Evolutionary conservation across 2,797 vertebrate genomes (phyloP), one percentile per base, ranked within the genome.

Genomic region (Spinus pinus): DNA sequence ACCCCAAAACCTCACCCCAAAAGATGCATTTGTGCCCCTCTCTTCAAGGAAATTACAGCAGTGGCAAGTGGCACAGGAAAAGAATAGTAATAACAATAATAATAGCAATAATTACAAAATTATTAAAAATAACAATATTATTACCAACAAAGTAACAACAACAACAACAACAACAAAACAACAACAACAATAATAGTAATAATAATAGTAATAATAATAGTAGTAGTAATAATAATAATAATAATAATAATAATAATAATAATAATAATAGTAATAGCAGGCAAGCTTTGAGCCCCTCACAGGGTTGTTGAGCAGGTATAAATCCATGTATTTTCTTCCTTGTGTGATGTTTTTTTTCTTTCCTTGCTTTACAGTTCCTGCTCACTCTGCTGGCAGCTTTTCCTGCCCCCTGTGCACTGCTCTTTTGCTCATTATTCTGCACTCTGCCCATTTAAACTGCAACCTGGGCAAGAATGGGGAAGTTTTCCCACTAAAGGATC

Each of bases 301-400:
- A 19, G 19, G 39, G 41, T 17, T 7, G 11, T n/a, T 44, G 28
- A 81, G 56, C 44, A 64, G 18, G 16, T 69, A 10, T 60, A 83
- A 82, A 92, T 67, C n/a, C 69, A 23, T 10, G 1, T 14, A 47
- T 77, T 85, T 56, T 11, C 5, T 56, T 54, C 74, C 22, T 27
- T n/a, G 16, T 18, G 15, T 1, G 2, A 20, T 27, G 2, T 0
- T 0, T 39, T n/a, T 67, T 81, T 81, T 5, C 37, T 41, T 72
- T 42, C 47, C 23, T 39, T 42, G 9, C 46, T 21, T 33, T 62
- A 35, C 54, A 82, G 33, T 11, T 77, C 27, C 42, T 42, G 47
- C 8, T 2, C 31, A 58, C n/a, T 51, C 24, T 74, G 27, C 39
- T 86, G 44, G 70, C 39, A 58, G 39, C 18, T 86, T 67, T 73